Percentiles rank a stretch among this genome's conserved stretches.
These are phyloP conservation scores for Lagocephalus sceleratus DNA, from an alignment of 2,797 vertebrate genomes.

Conservation along the genomic window DNA sequence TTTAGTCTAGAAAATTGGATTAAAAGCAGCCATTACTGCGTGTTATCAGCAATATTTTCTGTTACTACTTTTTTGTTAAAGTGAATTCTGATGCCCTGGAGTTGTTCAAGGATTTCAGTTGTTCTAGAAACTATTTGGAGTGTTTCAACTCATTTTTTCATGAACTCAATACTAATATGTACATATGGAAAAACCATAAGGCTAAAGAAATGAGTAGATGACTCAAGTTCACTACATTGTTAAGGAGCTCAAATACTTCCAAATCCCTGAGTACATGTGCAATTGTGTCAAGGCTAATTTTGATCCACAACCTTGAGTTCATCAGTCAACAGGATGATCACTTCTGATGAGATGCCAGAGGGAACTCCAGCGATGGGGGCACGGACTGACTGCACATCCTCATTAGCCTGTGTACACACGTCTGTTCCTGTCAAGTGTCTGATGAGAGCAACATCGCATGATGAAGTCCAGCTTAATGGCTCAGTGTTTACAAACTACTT, in stretches of 20 bases:
- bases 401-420: conserved; percentile 20
- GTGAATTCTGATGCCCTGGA: too few relatives aligned
- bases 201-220: too few relatives aligned
- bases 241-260: background rate
- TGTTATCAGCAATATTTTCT: too few relatives aligned
- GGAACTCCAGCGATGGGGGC: conserved; percentile 19
- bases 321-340: conserved; percentile 29
- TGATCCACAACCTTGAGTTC: conserved; percentile 24
- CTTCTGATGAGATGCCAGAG: conserved; percentile 13
- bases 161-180: too few relatives aligned
- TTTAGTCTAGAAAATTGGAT: background rate
- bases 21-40: conserved; percentile 3
- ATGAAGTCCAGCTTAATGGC: conserved; percentile 1
- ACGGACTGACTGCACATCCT: conserved; percentile 14
- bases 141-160: too few relatives aligned
- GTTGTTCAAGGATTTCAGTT: too few relatives aligned
- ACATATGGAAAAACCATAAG: too few relatives aligned
- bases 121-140: too few relatives aligned
- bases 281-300: background rate
- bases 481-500: too few relatives aligned
- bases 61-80: too few relatives aligned
- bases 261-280: conserved; percentile 14
- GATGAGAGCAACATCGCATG: conserved; percentile 11
- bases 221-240: too few relatives aligned
- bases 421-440: conserved; percentile 7